Conservation (phyloP, 1,140 invertebrate genomes). For the Reticulitermes speratus region DNA sequence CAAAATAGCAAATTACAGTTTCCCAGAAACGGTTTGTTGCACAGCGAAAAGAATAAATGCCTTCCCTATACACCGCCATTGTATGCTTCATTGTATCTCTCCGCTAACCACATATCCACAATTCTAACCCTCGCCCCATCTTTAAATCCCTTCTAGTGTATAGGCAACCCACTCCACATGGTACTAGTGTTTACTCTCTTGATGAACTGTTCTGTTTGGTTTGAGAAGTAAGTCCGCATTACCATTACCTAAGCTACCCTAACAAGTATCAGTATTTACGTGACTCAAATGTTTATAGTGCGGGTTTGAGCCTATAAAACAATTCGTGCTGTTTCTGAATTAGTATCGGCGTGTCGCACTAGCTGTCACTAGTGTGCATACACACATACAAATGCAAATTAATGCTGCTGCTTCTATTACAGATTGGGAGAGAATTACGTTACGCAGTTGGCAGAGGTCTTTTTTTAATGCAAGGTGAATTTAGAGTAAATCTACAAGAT, state of each 20-base stretch:
- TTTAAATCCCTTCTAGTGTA: background rate
- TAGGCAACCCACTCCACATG: background rate
- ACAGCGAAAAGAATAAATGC: background rate
- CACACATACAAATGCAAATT: background rate
- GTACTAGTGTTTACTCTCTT: background rate
- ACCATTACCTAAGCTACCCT: background rate
- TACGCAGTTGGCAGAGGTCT: too few species aligned
- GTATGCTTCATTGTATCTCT: background rate
- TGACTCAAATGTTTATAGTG: background rate
- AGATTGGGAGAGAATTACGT: too few species aligned
- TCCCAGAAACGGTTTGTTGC: background rate
- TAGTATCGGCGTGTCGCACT: background rate
- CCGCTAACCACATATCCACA: background rate
- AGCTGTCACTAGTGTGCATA: background rate
- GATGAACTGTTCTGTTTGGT: background rate
- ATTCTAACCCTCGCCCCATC: background rate
- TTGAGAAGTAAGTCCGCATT: background rate
- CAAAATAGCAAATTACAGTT: too few species aligned
- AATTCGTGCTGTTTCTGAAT: too few species aligned
- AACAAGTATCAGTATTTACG: background rate
- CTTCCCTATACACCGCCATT: background rate
- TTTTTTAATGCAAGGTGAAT: too few species aligned
- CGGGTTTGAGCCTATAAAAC: background rate
- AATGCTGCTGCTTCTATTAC: background rate
- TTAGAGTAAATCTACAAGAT: too few species aligned